Evolutionary conservation across 2,113 vertebrate species (phyloP).

Genomic region (Rhinopomastus cyanomelas): DNA sequence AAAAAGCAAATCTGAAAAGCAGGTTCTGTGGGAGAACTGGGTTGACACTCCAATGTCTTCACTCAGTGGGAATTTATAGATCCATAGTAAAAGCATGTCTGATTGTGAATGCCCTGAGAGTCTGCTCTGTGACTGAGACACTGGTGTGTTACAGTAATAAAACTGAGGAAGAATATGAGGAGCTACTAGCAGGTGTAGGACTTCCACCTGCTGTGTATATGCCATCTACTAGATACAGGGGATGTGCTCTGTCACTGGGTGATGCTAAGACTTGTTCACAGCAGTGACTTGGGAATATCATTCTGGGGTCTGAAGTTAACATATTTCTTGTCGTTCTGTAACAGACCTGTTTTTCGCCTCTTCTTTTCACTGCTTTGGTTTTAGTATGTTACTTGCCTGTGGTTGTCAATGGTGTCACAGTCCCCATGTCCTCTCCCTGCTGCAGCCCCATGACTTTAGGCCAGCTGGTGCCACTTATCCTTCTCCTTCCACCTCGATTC

Average conservation of each 20-base stretch:
- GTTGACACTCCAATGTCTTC: not conserved
- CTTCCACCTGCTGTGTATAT: not conserved
- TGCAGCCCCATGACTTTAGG: fast-evolving
- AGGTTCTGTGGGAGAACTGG: not conserved
- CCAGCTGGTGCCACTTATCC: not conserved
- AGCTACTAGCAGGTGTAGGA: not conserved
- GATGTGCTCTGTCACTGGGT: not conserved
- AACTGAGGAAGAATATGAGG: not conserved
- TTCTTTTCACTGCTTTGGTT: not conserved
- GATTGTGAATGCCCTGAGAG: not conserved
- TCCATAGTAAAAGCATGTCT: not conserved
- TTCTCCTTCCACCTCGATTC: not conserved
- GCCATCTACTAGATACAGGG: not conserved
- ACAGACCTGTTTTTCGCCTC: not conserved
- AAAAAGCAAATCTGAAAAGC: slow-evolving; percentile 29
- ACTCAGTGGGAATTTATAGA: not conserved
- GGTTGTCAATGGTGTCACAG: not conserved
- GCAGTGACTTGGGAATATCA: not conserved
- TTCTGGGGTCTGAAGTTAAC: not conserved
- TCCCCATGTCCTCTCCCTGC: not conserved
- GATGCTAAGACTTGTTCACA: not conserved
- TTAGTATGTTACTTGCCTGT: not conserved
- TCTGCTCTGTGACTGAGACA: not conserved
- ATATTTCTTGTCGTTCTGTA: not conserved
- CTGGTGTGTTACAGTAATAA: not conserved